Base-by-base conservation (phyloP, 92 coral and sea anemone species). In the Zoanthus solanderi region DNA sequence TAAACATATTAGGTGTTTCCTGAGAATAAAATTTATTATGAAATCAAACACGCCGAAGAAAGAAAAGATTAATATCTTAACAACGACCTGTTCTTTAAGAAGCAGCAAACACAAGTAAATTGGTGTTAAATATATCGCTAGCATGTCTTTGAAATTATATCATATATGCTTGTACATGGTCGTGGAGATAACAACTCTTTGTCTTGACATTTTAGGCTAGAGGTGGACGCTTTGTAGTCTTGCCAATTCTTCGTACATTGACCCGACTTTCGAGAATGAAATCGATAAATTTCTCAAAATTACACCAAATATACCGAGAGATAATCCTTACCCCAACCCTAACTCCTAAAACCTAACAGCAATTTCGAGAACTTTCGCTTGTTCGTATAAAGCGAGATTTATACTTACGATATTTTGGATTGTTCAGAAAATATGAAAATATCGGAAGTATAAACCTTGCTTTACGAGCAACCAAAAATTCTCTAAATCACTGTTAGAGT, bases 91-190 rank as follows among this genome's bases (percentile, higher is more conserved):
- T 65, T 50, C 30, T 34, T 78, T 9, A 0, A 30, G 11, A 46
- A 69, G 54, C 67, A 6, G 17, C 42, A 8, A 76, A 18, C 7
- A 58, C 45, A 52, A 32, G 30, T 67, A 4, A 14, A 47, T 44
- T 45, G 63, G 85, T 81, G 85, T 37, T 57, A 80, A 81, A 79
- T 23, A 28, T 71, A 30, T 31, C 57, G 53, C 11, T 23, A 48
- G 34, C 42, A 37, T 37, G 17, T 79, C 53, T 79, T 63, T 63
- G 56, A 50, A 50, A 50, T 50, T 50, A 50, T 37, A 37, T 37
- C 44, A 47, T 30, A 28, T 37, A 80, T 53, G 42, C 18, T 42
- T 45, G 74, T 65, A 30, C 74, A 50, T 23, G 54, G 61, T 7
- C 17, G 56, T 58, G 15, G 17, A 79, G 13, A 37, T 37, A 58